These are phyloP conservation scores for Notodonta ziczac DNA, from an alignment of 2,888 invertebrate species.

Conservation along the genomic window DNA sequence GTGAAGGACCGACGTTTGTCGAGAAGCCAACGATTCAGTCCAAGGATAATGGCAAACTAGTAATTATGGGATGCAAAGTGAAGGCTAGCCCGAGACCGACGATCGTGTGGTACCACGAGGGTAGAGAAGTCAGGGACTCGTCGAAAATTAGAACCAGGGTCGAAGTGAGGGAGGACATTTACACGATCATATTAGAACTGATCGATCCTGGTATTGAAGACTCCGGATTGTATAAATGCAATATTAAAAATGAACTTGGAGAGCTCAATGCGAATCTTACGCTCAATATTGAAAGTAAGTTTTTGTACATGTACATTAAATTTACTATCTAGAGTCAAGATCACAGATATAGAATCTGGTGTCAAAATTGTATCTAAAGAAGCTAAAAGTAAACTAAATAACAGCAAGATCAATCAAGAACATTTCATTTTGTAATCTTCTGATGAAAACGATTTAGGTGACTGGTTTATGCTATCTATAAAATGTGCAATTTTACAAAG, in stretches of 20 bases:
- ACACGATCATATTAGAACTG: constrained; percentile 94
- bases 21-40: constrained; percentile 95
- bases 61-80: constrained; percentile 80
- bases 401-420: too few relatives aligned
- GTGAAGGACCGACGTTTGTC: constrained; percentile 97
- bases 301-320: neutral
- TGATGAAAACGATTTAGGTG: too few relatives aligned
- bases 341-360: too few relatives aligned
- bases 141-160: constrained; percentile 92
- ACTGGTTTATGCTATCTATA: too few relatives aligned
- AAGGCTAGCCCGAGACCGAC: constrained; percentile 81
- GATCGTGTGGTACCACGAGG: constrained; percentile 82
- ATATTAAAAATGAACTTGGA: constrained; percentile 97
- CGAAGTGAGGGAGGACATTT: constrained; percentile 91
- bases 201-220: constrained; percentile 97
- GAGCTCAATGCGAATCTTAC: constrained; percentile 99
- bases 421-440: too few relatives aligned
- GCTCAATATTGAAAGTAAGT: constrained; percentile 98
- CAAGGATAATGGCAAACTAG: constrained; percentile 83
- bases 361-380: too few relatives aligned
- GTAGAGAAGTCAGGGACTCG: constrained; percentile 89
- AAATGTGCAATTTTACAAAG: neutral
- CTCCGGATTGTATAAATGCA: constrained; percentile 99
- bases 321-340: too few relatives aligned
- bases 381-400: too few relatives aligned